Base-by-base conservation (phyloP, 2,113 vertebrate genomes). In the Origma solitaria region DNA sequence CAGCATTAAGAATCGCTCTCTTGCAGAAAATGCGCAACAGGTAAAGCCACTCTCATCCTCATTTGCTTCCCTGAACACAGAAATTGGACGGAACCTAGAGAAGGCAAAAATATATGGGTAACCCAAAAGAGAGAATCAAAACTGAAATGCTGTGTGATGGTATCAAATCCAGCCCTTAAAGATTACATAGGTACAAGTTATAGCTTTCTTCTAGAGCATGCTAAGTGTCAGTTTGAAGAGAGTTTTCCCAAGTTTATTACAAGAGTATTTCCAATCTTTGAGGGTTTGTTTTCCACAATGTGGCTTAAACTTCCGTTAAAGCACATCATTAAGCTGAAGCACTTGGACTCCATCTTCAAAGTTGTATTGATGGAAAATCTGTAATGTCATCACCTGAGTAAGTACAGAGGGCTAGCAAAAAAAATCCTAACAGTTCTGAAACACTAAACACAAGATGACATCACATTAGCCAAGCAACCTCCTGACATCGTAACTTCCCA, bases 41-140 rank as follows among this genome's bases (percentile, higher is more conserved):
- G 99, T 99, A 95, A 99, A 99, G 73, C 99, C 99, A 60, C 99
- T 99, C 96, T 99, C 99, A 83, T 99, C 99, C 94, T 99, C 99
- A 37, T 99, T 99, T 49, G 99, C 99, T 98, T 99, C 99, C 90
- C 99, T 98, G 97, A 99, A 99, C 95, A 99, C 99, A 25, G 99
- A 99, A 97, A 99, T 99, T 13, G 99, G 99, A 89, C 99, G 99
- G 95, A 99, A 99, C 97, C 99, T 99, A 82, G 44, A 69, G 68
- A 91, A 94, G 27, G 54, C 12, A 95, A 49, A 86, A 92, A 82
- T 3, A 85, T 17, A 58, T 7, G 19, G 4, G 58, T 93, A 57
- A 88, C 6, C 47, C 35, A 3, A 76, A 64, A 79, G 13, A 44
- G 2, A 53, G 18, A 66, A 40, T 35, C 15, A 72, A 79, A 86